Evolutionary conservation across 2,797 vertebrate species (phyloP), one percentile per base, ranked within the genome.

Genomic region (Hozukius guyotensis): DNA sequence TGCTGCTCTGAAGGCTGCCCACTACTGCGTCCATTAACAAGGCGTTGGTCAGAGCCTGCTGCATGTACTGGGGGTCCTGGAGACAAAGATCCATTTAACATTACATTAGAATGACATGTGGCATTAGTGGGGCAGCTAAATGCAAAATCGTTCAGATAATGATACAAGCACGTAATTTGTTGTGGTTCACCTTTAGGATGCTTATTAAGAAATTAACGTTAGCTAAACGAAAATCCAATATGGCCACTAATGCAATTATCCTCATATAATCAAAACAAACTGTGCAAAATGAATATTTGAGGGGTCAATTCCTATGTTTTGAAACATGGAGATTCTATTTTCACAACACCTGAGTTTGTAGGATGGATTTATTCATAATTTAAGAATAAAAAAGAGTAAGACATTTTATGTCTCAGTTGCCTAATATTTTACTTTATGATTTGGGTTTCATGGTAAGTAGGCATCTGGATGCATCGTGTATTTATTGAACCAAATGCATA

Each of bases 11-110:
- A 59, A 99, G 96, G 12, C 98, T 96, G 62, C 97, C 96, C 4
- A 99, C 98, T 0, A 98, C 98, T 0, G 99, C 98, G 3, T 99
- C 98, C 98, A 99, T 99, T 67, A 99, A 82, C 82, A 99, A 88
- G 77, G 97, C 96, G 1, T 99, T 98, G 8, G 97, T 98, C 92
- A 99, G 94, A 1, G 99, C 98, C 93, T 98, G 97, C 92, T 99
- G 97, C 92, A 99, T 93, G 52, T 97, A 98, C 92, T 99, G 98
- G 2, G 98, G 98, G 91, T 99, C 99, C 98, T 99, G 78, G 4
- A 72, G 59, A 76, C 29, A 87, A 4, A 85, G 2, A 75, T 20
- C 3, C 53, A 38, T 42, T 25, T 8, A 55, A 16, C 31, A 8
- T 25, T 34, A 32, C 22, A 27, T n/a, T 55, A 38, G 32, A 27